Base-by-base conservation (phyloP, 2,888 invertebrate genomes). In the Cheilosia impressa region DNA sequence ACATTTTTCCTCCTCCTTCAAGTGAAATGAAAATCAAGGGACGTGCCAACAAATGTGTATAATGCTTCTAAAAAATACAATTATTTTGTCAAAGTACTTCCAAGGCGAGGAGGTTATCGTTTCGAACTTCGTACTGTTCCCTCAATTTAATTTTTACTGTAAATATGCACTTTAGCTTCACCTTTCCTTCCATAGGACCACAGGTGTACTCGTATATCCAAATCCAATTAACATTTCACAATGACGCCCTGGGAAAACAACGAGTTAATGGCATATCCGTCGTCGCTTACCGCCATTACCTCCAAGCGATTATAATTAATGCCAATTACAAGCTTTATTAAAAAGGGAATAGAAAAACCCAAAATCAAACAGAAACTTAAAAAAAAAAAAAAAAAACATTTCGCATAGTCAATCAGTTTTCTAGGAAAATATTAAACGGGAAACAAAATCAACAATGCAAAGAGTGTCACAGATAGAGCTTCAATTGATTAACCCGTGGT, bases 211-310 rank as follows among this genome's bases (percentile, higher is more conserved):
- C n/a, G n/a, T n/a, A 75, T 65, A 63, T 10, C 43, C n/a, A 47
- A 72, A 66, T 52, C 58, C 76, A 77, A 72, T 77, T 77, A 72
- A 57, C 77, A 57, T 82, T 76, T 71, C 22, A 24, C 71, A 45
- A 43, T 66, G 34, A 22, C 45, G 17, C 45, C 50, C 41, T 34
- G 55, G 2, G 52, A 41, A 52, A 50, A 9, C 31, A 43, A 43
- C 22, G 73, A 60, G 47, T 58, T 69, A 69, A 76, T 81, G 69
- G 65, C 45, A 65, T 72, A 65, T 77, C 76, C 60, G 38, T 38
- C 47, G 15, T 13, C 52, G 38, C 17, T n/a, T 15, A 38, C n/a
- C 27, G 17, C 57, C 47, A 9, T 47, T 47, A 9, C 47, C 68
- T 45, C 15, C 10, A 52, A 43, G 50, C 41, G 17, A 63, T 71